These are phyloP conservation scores for Romanomermis culicivorax DNA, from an alignment of 2,888 invertebrate species.

Conservation along the genomic window DNA sequence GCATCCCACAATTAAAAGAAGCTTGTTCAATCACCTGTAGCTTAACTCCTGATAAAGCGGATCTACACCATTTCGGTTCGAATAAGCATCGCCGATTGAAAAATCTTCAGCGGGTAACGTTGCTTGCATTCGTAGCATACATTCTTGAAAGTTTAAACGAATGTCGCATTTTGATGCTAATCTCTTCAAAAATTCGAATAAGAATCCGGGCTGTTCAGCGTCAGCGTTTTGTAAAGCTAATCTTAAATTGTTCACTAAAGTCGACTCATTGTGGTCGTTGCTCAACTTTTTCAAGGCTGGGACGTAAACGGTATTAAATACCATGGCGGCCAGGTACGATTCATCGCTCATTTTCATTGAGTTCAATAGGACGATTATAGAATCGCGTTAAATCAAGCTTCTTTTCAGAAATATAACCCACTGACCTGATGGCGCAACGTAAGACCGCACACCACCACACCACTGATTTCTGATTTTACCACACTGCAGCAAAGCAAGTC, in stretches of 20 bases:
- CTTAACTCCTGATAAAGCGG: background rate
- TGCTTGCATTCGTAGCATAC: conserved; percentile 6
- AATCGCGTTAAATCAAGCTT: too few relatives aligned
- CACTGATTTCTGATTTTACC: too few relatives aligned
- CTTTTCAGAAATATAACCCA: too few relatives aligned
- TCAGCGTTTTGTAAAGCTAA: conserved; percentile 5
- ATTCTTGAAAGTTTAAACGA: conserved; percentile 7
- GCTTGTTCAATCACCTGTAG: background rate
- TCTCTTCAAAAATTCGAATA: conserved; percentile 2
- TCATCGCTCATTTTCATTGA: conserved; percentile 5
- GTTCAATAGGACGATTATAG: too few relatives aligned
- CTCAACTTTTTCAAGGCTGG: conserved; percentile 5
- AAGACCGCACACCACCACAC: too few relatives aligned
- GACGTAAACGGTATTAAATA: conserved; percentile 5
- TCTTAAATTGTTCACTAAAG: conserved; percentile 1
- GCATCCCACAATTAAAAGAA: too few relatives aligned
- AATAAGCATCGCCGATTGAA: background rate
- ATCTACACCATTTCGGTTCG: background rate
- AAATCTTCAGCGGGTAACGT: background rate
- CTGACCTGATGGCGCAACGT: too few relatives aligned
- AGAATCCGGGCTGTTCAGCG: conserved; percentile 6
- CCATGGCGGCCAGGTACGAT: background rate
- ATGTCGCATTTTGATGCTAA: background rate
- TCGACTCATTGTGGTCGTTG: background rate
- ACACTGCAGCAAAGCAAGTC: too few relatives aligned